A percentile compares a stretch with the other conserved stretches of the same genome.
Conservation (phyloP, 2,113 vertebrate genomes). For the Megaceryle torquata region DNA sequence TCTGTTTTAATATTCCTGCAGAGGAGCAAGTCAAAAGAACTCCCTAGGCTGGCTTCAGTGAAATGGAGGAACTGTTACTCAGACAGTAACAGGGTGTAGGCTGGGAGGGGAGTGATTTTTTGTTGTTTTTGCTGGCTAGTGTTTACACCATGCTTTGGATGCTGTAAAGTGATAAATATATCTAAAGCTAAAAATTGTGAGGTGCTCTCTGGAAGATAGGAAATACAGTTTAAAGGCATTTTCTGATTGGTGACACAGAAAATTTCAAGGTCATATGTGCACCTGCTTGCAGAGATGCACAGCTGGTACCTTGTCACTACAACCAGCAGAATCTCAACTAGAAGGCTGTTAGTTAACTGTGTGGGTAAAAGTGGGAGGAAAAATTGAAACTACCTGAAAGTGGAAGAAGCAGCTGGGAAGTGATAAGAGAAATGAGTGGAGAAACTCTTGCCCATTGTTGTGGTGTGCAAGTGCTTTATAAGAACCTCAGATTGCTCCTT, state of each 20-base stretch:
- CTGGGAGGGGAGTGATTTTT: not conserved
- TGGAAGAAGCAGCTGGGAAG: not conserved
- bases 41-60: slow-evolving; percentile 1
- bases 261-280: not conserved
- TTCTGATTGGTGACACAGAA: not conserved
- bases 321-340: not conserved
- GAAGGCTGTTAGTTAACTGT: not conserved
- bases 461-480: not conserved
- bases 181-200: not conserved
- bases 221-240: not conserved
- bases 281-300: slow-evolving; percentile 29
- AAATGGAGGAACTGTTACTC: not conserved
- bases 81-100: not conserved
- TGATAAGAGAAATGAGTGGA: not conserved
- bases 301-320: slow-evolving; percentile 39
- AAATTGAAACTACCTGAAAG: slow-evolving; percentile 24
- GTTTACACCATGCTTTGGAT: not conserved
- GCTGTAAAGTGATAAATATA: not conserved
- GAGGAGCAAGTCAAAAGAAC: slow-evolving; percentile 20
- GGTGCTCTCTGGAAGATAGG: not conserved
- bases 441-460: not conserved
- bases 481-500: slow-evolving; percentile 24
- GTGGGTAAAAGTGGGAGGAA: slow-evolving; percentile 27
- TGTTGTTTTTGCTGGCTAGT: not conserved
- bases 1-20: slow-evolving; percentile 40